Evolutionary conservation across 2,113 vertebrate genomes (phyloP).

Genomic region (Glaucidium brasilianum): DNA sequence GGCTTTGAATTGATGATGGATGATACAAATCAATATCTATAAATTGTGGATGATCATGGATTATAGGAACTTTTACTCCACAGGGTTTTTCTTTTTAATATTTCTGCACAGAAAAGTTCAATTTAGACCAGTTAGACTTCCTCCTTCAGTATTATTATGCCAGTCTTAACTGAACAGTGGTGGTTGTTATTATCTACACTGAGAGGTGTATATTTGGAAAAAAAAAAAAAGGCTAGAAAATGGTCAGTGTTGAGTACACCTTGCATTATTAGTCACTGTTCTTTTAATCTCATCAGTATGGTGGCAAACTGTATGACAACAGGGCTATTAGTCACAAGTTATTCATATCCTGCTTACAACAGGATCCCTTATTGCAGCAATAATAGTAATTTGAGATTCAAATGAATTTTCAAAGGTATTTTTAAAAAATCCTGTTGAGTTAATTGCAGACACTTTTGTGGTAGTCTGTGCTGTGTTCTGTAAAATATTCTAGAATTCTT

Average conservation of each 20-base stretch:
- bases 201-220: neutral
- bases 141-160: neutral
- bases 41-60: neutral
- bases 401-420: neutral
- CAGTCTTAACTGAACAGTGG: neutral
- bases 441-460: neutral
- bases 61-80: neutral
- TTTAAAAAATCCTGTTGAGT: neutral
- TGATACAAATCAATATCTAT: neutral
- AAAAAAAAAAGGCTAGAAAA: neutral
- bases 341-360: neutral
- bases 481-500: neutral
- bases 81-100: neutral
- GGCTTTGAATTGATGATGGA: neutral
- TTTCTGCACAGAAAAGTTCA: neutral
- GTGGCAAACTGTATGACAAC: neutral
- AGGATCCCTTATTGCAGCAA: neutral
- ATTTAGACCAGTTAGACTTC: neutral
- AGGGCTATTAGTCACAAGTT: conserved; percentile 11
- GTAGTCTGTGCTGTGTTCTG: neutral
- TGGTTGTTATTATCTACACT: neutral
- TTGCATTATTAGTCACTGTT: neutral
- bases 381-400: neutral
- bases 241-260: neutral
- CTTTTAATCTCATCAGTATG: neutral